Evolutionary conservation across 2,888 invertebrate genomes (phyloP), one percentile per base, ranked within the genome.

Genomic region (Perizoma affinitatum): DNA sequence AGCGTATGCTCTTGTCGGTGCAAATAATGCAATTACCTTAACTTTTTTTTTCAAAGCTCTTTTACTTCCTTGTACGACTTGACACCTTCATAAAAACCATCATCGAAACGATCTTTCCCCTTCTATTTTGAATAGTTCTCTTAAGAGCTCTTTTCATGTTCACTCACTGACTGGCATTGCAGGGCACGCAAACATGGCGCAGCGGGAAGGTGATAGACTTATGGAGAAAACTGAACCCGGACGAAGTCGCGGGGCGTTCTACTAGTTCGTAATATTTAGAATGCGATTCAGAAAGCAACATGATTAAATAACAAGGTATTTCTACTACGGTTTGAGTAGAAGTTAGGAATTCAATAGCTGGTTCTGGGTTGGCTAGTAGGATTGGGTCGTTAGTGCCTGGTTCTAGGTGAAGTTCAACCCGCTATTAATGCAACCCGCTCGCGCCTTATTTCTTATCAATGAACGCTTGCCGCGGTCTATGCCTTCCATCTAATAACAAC

Each of bases 361-460:
- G 59, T 61, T 54, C 57, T 59, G 64, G 66, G 68, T 65, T 68
- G 68, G 66, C 65, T 60, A 61, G 67, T 72, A 74, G 78, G 70
- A 75, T 73, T 69, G 66, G 65, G 64, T 60, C 62, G 73, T 56
- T 72, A 74, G 74, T 73, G 74, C 44, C 35, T 44, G 10, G 42
- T 58, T 63, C 59, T 58, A 61, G 50, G 57, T 50, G 58, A 65
- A 63, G 60, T 55, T 52, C 52, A 63, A n/a, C 5, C n/a, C 22
- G 22, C 22, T 22, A 22, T 22, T 22, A 22, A 22, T 50, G 82
- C 82, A 84, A 88, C 88, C 87, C 83, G 80, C 86, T 87, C 86
- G 74, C 84, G 82, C 82, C 77, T 80, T 74, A 83, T 22, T 76
- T 86, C 77, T 90, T 90, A 90, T 90, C 90, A 90, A 90, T 90